phyloP scores from a whole-genome alignment of 2,797 vertebrate species.

The Brachyalestes nurse region DNA sequence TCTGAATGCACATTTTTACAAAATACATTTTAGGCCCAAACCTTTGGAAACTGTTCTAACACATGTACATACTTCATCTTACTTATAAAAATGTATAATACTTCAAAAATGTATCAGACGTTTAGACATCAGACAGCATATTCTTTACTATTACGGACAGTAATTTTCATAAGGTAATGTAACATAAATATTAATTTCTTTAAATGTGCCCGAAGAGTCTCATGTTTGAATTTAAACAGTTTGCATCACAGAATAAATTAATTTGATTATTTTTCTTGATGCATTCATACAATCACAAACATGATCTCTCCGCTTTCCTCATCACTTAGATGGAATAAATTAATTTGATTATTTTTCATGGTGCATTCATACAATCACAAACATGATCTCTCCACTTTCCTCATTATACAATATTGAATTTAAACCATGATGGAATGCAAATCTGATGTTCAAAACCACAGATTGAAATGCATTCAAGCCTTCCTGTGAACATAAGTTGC shows the following conservation, averaged over 20 bases:
- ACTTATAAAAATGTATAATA: no score
- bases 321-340: constrained; percentile 35
- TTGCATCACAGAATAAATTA: not conserved
- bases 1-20: no score
- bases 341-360: constrained; percentile 22
- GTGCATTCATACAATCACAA: constrained; percentile 24
- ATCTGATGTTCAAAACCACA: constrained; percentile 24
- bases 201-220: not conserved
- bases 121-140: no score
- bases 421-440: not conserved
- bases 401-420: not conserved
- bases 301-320: not conserved
- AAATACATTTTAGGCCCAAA: no score
- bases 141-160: no score
- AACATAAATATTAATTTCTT: no score
- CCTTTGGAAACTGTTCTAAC: no score
- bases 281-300: constrained; percentile 20
- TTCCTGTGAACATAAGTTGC: constrained; percentile 16
- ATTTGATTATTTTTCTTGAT: constrained; percentile 39
- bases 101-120: no score
- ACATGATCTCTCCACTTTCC: not conserved
- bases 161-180: no score
- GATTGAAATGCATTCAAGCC: constrained; percentile 1
- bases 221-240: constrained; percentile 14
- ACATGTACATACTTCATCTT: no score